Evolutionary conservation across 2,888 invertebrate species (phyloP).

Genomic region (Drosophila paracracens): DNA sequence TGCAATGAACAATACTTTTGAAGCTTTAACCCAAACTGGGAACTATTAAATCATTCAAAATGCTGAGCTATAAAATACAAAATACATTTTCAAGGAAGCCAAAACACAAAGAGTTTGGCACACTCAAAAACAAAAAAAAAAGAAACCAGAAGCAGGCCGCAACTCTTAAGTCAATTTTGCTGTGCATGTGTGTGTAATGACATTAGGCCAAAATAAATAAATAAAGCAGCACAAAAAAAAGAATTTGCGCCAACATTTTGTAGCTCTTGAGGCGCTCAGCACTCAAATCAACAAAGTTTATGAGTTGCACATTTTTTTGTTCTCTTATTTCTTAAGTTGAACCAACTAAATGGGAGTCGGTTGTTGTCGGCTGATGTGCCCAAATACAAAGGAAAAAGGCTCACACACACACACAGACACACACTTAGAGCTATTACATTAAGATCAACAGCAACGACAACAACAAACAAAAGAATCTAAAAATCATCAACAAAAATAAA

Average conservation of each 20-base stretch:
- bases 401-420: conserved; percentile 7
- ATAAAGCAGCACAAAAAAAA: conserved; percentile 43
- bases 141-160: conserved; percentile 10
- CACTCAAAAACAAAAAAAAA: not conserved
- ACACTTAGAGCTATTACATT: conserved; percentile 49
- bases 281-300: conserved; percentile 55
- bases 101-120: conserved; percentile 5
- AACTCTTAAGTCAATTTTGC: conserved; percentile 55
- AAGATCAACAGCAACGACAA: conserved; percentile 55
- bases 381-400: conserved; percentile 9
- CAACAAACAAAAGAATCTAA: conserved; percentile 52
- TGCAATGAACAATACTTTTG: conserved; percentile 56
- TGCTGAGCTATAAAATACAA: conserved; percentile 55
- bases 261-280: conserved; percentile 42
- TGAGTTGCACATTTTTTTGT: conserved; percentile 64
- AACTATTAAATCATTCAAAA: conserved; percentile 60
- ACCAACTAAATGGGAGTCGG: conserved; percentile 24
- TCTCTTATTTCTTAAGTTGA: conserved; percentile 22
- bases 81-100: conserved; percentile 61
- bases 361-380: conserved; percentile 13
- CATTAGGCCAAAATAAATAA: conserved; percentile 68
- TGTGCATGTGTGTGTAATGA: conserved; percentile 47
- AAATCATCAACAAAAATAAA: conserved; percentile 49
- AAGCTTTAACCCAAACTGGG: conserved; percentile 33
- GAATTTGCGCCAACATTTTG: conserved; percentile 24